Percentiles rank a stretch among this genome's conserved stretches.
phyloP scores from a whole-genome alignment of 2,113 vertebrate species.

The Peucedramus taeniatus region DNA sequence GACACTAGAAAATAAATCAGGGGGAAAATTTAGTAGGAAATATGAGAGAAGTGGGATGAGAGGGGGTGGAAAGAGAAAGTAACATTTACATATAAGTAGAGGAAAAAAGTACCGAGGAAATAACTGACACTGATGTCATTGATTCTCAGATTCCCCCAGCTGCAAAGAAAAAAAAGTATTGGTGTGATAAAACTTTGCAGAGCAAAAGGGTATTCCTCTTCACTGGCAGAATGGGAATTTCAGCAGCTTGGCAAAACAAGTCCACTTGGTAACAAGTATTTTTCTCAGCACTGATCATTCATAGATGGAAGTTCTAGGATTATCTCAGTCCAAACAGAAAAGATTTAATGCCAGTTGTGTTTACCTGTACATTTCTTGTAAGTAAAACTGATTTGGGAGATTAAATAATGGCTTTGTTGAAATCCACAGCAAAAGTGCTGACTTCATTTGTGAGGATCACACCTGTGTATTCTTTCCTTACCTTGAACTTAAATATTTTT shows the following conservation, averaged over 20 bases:
- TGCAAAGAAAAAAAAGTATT: neutral
- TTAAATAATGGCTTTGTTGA: neutral
- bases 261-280: neutral
- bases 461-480: neutral
- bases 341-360: neutral
- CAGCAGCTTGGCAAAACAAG: neutral
- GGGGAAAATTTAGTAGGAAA: neutral
- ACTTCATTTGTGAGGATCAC: neutral
- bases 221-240: neutral
- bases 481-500: neutral
- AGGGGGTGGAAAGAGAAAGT: neutral
- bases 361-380: neutral
- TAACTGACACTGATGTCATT: neutral
- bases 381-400: neutral
- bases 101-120: slow-evolving; percentile 36
- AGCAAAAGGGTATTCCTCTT: neutral
- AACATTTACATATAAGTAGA: neutral
- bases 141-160: neutral
- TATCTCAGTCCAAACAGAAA: neutral
- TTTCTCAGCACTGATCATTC: neutral
- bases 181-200: neutral
- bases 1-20: neutral
- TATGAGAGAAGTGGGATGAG: neutral
- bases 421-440: neutral
- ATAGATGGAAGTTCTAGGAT: neutral